Evolutionary conservation across 2,113 vertebrate genomes (phyloP), one percentile per base, ranked within the genome.

Genomic region (Phocoena phocoena): DNA sequence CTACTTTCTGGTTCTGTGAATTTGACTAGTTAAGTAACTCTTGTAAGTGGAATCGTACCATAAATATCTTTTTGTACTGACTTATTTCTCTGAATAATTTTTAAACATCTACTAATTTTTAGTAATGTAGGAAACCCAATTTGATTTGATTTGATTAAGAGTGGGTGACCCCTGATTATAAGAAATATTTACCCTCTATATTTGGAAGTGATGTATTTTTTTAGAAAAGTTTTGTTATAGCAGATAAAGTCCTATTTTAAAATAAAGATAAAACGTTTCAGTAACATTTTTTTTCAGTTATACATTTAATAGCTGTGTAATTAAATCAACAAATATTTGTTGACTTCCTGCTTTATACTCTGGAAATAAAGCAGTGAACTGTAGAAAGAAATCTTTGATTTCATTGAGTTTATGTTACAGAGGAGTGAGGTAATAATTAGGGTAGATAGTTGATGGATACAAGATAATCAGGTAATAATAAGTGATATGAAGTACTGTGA

Each of bases 11-110:
- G 74, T 76, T 65, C 13, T 70, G 21, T 41, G 28, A 63, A 60
- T 84, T 73, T 58, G 13, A 60, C 8, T 31, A 25, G 14, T 53
- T 93, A 44, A 31, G 12, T 83, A 41, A 41, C 3, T 77, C 14
- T 65, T 7, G 0, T 44, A 60, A 77, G 9, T 87, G 33, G 10
- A 63, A 84, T 70, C 20, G 38, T 33, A 68, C 3, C 7, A 18
- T 28, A 41, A 67, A 67, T 70, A 26, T 60, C 21, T 36, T 47
- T 82, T 74, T 58, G 18, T 6, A 62, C 33, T 58, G 17, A 17
- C 2, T 41, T 26, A 62, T 41, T 95, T n/a, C 13, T 95, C 74
- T 97, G 92, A 98, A 97, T 97, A 98, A 93, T 96, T 98, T 98
- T 98, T 97, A 89, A 86, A 41, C 25, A 41, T 90, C 0, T 62